Evolutionary conservation across 2,888 invertebrate genomes (phyloP).

Genomic region (Sussaba pulchella): DNA sequence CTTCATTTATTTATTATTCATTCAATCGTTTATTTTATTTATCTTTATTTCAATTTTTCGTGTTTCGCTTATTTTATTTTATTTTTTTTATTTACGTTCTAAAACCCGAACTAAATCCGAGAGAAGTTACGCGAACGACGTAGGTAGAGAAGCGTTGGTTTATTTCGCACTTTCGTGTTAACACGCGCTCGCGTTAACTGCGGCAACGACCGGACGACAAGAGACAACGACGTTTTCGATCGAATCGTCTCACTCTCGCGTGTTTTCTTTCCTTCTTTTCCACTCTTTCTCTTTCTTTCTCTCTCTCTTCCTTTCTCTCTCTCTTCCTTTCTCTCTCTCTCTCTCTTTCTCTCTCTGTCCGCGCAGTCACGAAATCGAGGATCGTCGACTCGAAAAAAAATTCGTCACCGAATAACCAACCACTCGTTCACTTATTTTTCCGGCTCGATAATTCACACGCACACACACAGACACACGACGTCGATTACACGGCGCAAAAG

Average conservation of each 20-base stretch:
- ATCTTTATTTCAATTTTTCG: not conserved
- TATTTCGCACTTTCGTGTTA: conserved; percentile 6
- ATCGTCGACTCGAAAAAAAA: not conserved
- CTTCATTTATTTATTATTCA: conserved; percentile 25
- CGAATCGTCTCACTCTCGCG: conserved; percentile 6
- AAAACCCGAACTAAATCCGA: not conserved
- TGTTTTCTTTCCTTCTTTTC: not conserved
- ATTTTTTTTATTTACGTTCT: not conserved
- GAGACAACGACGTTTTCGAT: conserved; percentile 14
- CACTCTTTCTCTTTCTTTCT: not conserved
- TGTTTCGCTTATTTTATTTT: not conserved
- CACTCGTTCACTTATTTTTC: not conserved
- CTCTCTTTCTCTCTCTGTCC: not conserved
- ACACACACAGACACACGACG: too few relatives aligned
- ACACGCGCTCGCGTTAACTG: conserved; percentile 9
- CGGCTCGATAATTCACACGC: not conserved
- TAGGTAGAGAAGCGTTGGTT: not conserved
- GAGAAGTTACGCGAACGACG: not conserved
- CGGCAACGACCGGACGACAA: conserved; percentile 17
- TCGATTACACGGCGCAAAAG: too few relatives aligned
- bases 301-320: not conserved
- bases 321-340: not conserved
- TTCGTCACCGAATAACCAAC: not conserved
- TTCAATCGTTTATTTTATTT: conserved; percentile 6
- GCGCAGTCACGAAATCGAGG: not conserved